Conservation (phyloP, 23 tunicate species). For the Corella eumyota region DNA sequence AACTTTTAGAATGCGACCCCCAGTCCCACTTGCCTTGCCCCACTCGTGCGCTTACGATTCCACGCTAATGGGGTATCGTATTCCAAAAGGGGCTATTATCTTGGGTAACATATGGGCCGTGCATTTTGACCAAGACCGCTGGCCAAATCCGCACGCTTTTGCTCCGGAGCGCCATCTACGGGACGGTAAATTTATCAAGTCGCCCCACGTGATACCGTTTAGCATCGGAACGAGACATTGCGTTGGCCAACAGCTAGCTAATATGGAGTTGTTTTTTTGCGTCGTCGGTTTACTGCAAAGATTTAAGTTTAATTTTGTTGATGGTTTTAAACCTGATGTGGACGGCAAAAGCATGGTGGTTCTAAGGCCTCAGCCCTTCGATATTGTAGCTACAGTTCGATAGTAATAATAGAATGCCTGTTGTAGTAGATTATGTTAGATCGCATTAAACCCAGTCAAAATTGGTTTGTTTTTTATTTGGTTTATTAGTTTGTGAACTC, state of each 20-base stretch:
- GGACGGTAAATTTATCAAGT: constrained; percentile 53
- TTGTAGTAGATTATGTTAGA: too few species aligned
- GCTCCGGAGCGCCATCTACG: constrained; percentile 43
- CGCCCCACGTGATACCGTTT: constrained; percentile 29
- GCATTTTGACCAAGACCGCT: constrained; percentile 29
- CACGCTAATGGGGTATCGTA: constrained; percentile 29
- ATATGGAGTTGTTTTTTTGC: constrained; percentile 43
- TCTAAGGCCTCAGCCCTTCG: constrained; percentile 20
- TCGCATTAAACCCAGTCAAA: too few species aligned
- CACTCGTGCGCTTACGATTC: constrained; percentile 23
- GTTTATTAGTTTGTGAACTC: too few species aligned
- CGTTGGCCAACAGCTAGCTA: constrained; percentile 49
- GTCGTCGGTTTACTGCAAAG: constrained; percentile 27
- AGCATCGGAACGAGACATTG: constrained; percentile 49
- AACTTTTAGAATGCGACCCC: constrained; percentile 37
- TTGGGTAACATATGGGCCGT: constrained; percentile 36
- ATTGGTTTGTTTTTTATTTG: too few species aligned
- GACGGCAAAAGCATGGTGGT: constrained; percentile 25
- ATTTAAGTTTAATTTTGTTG: constrained; percentile 16
- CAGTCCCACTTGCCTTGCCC: constrained; percentile 32
- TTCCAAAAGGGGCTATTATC: constrained; percentile 37
- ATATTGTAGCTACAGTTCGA: constrained; percentile 12
- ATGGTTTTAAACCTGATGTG: constrained; percentile 30
- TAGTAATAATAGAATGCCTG: too few species aligned
- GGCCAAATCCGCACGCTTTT: constrained; percentile 64